Evolutionary conservation across 1,140 invertebrate species (phyloP).

Genomic region (Chymomyza costata): DNA sequence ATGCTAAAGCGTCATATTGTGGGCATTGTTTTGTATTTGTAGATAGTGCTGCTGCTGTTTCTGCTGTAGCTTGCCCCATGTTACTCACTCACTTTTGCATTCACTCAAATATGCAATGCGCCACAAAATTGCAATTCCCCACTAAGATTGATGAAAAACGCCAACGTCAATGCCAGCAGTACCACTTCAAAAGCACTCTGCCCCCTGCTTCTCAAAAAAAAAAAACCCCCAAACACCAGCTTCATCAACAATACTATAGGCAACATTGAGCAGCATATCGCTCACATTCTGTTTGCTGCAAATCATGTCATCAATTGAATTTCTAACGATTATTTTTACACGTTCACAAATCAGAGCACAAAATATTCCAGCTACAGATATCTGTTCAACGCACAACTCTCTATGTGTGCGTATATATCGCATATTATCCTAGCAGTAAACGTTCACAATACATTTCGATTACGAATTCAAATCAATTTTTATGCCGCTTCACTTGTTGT

Average conservation of each 20-base stretch:
- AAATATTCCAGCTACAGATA: slow-evolving; percentile 34
- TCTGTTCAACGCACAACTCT: background rate
- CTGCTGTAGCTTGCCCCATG: slow-evolving; percentile 11
- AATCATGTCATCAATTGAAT: slow-evolving; percentile 73
- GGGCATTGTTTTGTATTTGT: background rate
- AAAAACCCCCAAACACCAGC: no score
- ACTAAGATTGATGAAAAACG: slow-evolving; percentile 72
- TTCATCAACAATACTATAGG: no score
- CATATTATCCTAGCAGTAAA: slow-evolving; percentile 40
- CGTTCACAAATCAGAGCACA: slow-evolving; percentile 58
- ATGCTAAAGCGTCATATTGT: slow-evolving; percentile 24
- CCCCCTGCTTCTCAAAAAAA: no score
- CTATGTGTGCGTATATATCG: slow-evolving; percentile 12
- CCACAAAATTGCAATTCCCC: slow-evolving; percentile 72
- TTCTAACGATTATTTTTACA: slow-evolving; percentile 69
- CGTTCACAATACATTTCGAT: slow-evolving; percentile 68
- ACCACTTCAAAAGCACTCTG: no score
- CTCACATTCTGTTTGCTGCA: slow-evolving; percentile 35
- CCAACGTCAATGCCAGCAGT: no score
- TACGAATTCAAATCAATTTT: slow-evolving; percentile 70
- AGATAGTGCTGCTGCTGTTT: background rate
- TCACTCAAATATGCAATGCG: slow-evolving; percentile 59
- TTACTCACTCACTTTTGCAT: slow-evolving; percentile 55
- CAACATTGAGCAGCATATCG: background rate
- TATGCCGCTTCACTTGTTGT: slow-evolving; percentile 49